A percentile compares a stretch with the other conserved stretches of the same genome.
Conservation (phyloP, 2,113 vertebrate species). For the Poeciliopsis occidentalis region DNA sequence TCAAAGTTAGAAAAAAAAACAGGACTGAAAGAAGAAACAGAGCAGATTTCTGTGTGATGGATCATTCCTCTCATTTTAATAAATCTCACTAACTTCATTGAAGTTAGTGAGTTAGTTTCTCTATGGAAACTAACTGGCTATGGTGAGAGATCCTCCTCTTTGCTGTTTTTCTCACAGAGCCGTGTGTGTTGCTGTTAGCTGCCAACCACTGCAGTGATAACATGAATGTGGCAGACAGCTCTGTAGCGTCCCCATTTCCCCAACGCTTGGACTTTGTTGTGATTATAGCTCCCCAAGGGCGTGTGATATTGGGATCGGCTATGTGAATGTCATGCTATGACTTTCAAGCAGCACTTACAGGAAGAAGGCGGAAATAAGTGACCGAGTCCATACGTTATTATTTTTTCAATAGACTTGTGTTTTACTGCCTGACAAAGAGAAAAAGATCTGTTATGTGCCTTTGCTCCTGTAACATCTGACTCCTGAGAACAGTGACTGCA, state of each 20-base stretch:
- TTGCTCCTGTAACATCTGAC: conserved; percentile 28
- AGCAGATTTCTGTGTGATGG: conserved; percentile 11
- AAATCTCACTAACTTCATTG: conserved; percentile 61
- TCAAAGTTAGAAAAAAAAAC: conserved; percentile 4
- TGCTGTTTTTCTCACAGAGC: conserved; percentile 42
- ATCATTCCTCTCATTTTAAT: conserved; percentile 21
- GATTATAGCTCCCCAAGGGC: conserved; percentile 38
- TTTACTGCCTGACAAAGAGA: conserved; percentile 35
- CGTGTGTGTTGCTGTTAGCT: conserved; percentile 11
- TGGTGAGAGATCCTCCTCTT: conserved; percentile 31
- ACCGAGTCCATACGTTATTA: conserved; percentile 17
- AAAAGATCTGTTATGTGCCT: conserved; percentile 5
- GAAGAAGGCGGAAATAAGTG: conserved; percentile 29
- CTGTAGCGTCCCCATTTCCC: conserved; percentile 25
- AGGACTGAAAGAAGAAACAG: conserved; percentile 1
- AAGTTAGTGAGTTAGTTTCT: no score
- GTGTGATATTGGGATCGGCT: conserved; percentile 10
- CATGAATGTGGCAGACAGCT: conserved; percentile 32
- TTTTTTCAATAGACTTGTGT: conserved; percentile 10
- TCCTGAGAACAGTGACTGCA: neutral
- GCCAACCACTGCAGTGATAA: conserved; percentile 30
- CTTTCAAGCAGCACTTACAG: conserved; percentile 24
- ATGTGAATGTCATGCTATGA: neutral
- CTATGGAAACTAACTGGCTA: conserved; percentile 46
- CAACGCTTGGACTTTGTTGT: conserved; percentile 37